A percentile compares a stretch with the other conserved stretches of the same genome.
Evolutionary conservation across 2,888 invertebrate species (phyloP).

Genomic region (Lycophotia porphyrea): DNA sequence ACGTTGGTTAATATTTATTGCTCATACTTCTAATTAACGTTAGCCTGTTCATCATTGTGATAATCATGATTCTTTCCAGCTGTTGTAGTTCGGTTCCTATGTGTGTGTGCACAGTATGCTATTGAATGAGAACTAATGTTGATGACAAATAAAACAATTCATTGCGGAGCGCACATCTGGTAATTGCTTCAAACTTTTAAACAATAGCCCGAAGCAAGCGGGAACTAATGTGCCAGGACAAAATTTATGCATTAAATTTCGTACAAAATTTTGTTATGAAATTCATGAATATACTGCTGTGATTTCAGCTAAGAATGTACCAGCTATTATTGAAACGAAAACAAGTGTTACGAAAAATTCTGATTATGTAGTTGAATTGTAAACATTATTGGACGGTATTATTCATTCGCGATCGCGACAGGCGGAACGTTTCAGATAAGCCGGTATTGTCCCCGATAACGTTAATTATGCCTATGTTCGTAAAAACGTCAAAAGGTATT

Average conservation of each 20-base stretch:
- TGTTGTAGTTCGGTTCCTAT: constrained; percentile 24
- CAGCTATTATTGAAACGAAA: constrained; percentile 34
- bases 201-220: constrained; percentile 37
- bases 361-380: constrained; percentile 70
- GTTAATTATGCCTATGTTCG: constrained; percentile 67
- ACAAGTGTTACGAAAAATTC: constrained; percentile 55
- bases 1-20: not conserved
- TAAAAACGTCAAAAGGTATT: constrained; percentile 69
- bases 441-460: constrained; percentile 75
- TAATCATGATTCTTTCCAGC: constrained; percentile 23
- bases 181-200: constrained; percentile 39
- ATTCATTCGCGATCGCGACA: constrained; percentile 72
- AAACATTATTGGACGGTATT: constrained; percentile 72
- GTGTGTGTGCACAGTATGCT: constrained; percentile 31
- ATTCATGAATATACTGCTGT: constrained; percentile 23
- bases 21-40: not conserved
- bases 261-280: constrained; percentile 1
- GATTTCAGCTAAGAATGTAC: constrained; percentile 31
- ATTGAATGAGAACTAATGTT: constrained; percentile 52
- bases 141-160: constrained; percentile 63
- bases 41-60: constrained; percentile 4
- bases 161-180: constrained; percentile 60
- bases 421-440: constrained; percentile 78
- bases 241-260: constrained; percentile 12
- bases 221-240: constrained; percentile 15